Base-by-base conservation (phyloP, 2,797 vertebrate species). In the Helicolenus hilgendorfi region DNA sequence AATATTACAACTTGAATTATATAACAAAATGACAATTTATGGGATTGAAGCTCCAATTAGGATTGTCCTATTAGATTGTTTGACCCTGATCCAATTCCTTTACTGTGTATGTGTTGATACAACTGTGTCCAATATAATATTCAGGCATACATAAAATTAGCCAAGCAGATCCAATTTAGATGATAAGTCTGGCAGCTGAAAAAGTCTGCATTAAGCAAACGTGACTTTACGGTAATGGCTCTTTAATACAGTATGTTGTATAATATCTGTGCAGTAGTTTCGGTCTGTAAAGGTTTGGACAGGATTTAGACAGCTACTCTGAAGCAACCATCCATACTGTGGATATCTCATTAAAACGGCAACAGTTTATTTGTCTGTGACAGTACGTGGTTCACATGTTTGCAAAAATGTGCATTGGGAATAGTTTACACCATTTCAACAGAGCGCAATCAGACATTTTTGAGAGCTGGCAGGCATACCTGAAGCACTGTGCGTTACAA, bases 291-390 rank as follows among this genome's bases (percentile, higher is more conserved):
- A 68, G 18, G 7, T 71, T 26, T 56, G 36, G 49, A 53, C 24
- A n/a, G 35, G 56, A 26, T 68, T 81, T 2, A 77, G 63, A 77
- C 22, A 62, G 38, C 24, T 60, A 27, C 31, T 53, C 15, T 60
- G 11, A 58, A 20, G 24, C 60, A 67, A n/a, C 55, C 60, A 27
- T 36, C 38, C 18, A 0, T 49, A 31, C 41, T 1, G 41, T 27
- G 11, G 36, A 85, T 33, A 59, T 38, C 38, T 58, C 70, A 87
- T 83, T 75, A 64, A 81, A 77, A 81, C 24, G 3, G n/a, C 53
- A 65, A 14, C 22, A 49, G 58, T 72, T 36, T 35, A 65, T 71
- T 75, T 79, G 20, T 31, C 49, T 4, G 2, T 58, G 49, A 27
- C 63, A 58, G 56, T 26, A 11, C 2, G 13, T 24, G 11, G 4